Evolutionary conservation across 2,113 vertebrate species (phyloP).

Genomic region (Paralichthys olivaceus): DNA sequence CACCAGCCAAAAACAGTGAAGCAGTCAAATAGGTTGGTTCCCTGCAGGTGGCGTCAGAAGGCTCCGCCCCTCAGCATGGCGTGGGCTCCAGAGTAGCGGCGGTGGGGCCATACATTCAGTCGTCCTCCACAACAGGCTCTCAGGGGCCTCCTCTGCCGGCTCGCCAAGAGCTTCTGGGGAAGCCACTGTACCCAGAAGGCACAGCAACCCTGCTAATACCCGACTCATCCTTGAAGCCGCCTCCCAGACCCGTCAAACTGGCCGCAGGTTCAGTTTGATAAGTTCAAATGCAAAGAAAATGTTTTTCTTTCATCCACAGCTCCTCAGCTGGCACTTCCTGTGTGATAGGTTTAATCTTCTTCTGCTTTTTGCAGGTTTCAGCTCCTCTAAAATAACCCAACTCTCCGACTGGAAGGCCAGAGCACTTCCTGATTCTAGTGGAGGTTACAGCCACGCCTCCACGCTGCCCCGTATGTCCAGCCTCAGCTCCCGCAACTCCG

Average conservation of each 20-base stretch:
- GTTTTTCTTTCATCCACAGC: neutral
- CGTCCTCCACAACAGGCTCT: slow-evolving; percentile 66
- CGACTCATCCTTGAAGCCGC: slow-evolving; percentile 74
- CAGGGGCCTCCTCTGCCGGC: slow-evolving; percentile 86
- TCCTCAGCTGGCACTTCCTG: neutral
- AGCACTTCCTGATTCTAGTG: slow-evolving; percentile 67
- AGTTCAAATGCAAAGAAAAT: neutral
- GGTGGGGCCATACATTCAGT: slow-evolving; percentile 94
- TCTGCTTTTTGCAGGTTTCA: slow-evolving; percentile 46
- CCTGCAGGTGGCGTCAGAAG: slow-evolving; percentile 79
- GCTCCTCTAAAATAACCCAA: slow-evolving; percentile 54
- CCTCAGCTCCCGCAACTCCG: slow-evolving; percentile 53
- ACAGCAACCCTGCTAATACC: slow-evolving; percentile 79
- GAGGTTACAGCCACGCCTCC: slow-evolving; percentile 73
- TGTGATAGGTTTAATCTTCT: slow-evolving; percentile 41
- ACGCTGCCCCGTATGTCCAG: slow-evolving; percentile 80
- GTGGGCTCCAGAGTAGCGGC: slow-evolving; percentile 90
- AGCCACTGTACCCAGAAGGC: slow-evolving; percentile 87
- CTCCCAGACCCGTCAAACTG: slow-evolving; percentile 68
- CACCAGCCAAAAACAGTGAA: neutral
- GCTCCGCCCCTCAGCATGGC: slow-evolving; percentile 76
- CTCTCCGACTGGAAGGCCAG: slow-evolving; percentile 81
- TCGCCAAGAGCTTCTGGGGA: slow-evolving; percentile 87
- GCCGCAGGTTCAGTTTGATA: slow-evolving; percentile 54
- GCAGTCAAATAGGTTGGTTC: neutral